Percentiles rank a stretch among this genome's conserved stretches.
Evolutionary conservation across 2,888 invertebrate genomes (phyloP).

Genomic region (Gymnoscelis rufifasciata): DNA sequence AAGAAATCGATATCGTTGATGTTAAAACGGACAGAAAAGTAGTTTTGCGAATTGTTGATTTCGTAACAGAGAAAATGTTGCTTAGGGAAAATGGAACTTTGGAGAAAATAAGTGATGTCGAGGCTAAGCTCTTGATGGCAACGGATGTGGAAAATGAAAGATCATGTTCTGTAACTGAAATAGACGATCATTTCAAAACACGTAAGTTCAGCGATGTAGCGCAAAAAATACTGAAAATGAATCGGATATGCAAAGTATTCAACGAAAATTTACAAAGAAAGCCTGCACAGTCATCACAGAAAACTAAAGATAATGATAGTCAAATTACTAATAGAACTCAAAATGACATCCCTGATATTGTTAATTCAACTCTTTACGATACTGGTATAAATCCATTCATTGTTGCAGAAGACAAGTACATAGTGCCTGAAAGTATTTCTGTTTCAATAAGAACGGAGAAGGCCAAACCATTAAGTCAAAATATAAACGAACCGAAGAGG

Average conservation of each 20-base stretch:
- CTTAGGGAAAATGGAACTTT: slow-evolving; percentile 72
- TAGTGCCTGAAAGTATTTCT: slow-evolving; percentile 62
- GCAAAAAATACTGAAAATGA: slow-evolving; percentile 52
- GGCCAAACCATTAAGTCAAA: slow-evolving; percentile 28
- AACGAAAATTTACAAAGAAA: slow-evolving; percentile 30
- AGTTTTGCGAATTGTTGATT: slow-evolving; percentile 74
- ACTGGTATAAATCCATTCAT: slow-evolving; percentile 41
- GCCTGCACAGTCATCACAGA: slow-evolving; percentile 14
- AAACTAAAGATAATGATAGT: slow-evolving; percentile 13
- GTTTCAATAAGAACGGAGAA: slow-evolving; percentile 61
- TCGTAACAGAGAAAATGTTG: slow-evolving; percentile 78
- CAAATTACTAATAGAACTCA: slow-evolving; percentile 36
- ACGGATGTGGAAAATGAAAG: slow-evolving; percentile 39
- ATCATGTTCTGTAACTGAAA: slow-evolving; percentile 28
- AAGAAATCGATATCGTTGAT: slow-evolving; percentile 71
- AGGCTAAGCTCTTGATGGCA: slow-evolving; percentile 61
- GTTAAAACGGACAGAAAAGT: slow-evolving; percentile 68
- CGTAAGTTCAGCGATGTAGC: slow-evolving; percentile 49
- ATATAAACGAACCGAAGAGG: slow-evolving; percentile 11
- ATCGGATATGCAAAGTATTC: slow-evolving; percentile 55
- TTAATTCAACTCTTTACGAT: slow-evolving; percentile 67
- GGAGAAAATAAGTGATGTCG: slow-evolving; percentile 67
- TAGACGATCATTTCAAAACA: slow-evolving; percentile 22
- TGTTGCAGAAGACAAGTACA: slow-evolving; percentile 51
- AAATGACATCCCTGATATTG: slow-evolving; percentile 65